Conservation (phyloP, 1,140 invertebrate genomes). For the Drosophila kepulauana region DNA sequence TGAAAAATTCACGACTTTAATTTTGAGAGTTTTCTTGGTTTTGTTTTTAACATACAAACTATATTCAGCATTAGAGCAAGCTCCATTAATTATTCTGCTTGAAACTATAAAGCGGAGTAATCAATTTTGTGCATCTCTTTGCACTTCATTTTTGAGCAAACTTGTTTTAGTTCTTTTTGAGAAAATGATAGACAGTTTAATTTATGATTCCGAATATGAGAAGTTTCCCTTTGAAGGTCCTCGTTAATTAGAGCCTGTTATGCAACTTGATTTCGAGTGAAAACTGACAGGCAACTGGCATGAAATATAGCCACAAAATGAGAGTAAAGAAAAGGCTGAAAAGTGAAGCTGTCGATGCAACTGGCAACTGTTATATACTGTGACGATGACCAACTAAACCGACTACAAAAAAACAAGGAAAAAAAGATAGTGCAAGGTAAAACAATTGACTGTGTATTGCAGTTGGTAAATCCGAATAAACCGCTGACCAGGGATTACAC, state of each 20-base stretch:
- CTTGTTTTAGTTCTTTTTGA: neutral
- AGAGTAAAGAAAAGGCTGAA: neutral
- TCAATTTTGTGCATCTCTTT: neutral
- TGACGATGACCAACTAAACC: conserved; percentile 6
- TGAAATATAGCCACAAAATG: conserved; percentile 6
- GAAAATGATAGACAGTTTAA: conserved; percentile 39
- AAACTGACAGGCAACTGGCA: conserved; percentile 22
- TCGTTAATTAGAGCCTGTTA: conserved; percentile 50
- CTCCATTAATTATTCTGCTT: neutral
- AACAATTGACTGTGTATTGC: conserved; percentile 47
- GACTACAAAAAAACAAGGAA: conserved; percentile 1
- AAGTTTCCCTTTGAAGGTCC: neutral
- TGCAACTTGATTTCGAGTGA: conserved; percentile 40
- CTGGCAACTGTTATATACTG: neutral
- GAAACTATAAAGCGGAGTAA: neutral
- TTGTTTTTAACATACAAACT: neutral
- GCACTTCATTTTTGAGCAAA: neutral
- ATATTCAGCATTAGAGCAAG: neutral
- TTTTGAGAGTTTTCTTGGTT: neutral
- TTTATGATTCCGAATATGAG: conserved; percentile 34
- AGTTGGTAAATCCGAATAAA: conserved; percentile 60
- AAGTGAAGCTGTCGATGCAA: conserved; percentile 11
- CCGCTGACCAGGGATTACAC: conserved; percentile 64
- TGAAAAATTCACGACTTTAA: no score
- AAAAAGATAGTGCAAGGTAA: conserved; percentile 16